Evolutionary conservation across 2,113 vertebrate genomes (phyloP).

Genomic region (Sphyrna mokarran): DNA sequence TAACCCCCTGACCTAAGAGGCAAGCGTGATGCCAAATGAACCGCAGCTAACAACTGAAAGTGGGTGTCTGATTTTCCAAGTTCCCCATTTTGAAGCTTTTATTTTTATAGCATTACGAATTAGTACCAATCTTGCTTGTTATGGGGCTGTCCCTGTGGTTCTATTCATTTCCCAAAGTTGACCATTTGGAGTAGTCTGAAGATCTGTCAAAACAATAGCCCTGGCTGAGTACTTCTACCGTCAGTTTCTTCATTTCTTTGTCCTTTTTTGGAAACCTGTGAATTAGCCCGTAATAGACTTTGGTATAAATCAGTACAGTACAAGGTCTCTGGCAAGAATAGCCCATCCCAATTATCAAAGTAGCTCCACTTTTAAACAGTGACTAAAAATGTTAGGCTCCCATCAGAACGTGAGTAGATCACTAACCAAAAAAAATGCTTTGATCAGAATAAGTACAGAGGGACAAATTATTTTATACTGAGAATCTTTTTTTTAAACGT

Average conservation of each 20-base stretch:
- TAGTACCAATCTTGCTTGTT: not conserved
- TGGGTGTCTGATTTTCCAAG: not conserved
- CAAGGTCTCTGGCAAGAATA: not conserved
- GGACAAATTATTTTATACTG: not conserved
- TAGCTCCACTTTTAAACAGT: not conserved
- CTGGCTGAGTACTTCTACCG: not conserved
- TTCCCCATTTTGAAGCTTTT: not conserved
- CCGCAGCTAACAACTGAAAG: not conserved
- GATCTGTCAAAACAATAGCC: not conserved
- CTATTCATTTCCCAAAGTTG: not conserved
- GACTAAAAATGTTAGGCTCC: not conserved
- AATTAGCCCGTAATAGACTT: not conserved
- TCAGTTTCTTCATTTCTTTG: not conserved
- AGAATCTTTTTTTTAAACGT: not conserved
- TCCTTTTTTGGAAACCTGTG: not conserved
- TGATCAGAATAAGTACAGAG: not conserved
- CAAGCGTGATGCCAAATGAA: no score
- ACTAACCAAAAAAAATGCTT: not conserved
- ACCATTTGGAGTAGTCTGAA: not conserved
- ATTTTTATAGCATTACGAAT: not conserved
- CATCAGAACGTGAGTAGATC: not conserved
- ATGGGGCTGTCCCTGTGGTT: not conserved
- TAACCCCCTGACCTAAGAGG: no score
- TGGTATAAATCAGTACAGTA: not conserved
- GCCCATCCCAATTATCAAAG: not conserved